A percentile compares a stretch with the other conserved stretches of the same genome.
phyloP scores from a whole-genome alignment of 2,888 invertebrate species.

The Liopterus haemorrhoidalis region DNA sequence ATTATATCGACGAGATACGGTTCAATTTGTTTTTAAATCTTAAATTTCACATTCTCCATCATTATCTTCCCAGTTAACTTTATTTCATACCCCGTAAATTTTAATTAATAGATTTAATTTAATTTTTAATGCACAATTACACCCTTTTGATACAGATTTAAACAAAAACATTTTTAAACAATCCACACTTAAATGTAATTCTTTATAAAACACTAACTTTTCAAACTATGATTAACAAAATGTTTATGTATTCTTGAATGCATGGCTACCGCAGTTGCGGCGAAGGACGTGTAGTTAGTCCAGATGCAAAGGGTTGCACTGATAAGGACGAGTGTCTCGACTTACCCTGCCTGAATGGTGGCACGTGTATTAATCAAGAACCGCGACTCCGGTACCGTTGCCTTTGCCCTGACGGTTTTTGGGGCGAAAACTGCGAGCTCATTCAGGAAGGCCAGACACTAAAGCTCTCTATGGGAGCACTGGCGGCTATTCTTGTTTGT shows the following conservation, averaged over 20 bases:
- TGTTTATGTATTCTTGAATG: too few relatives aligned
- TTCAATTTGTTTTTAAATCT: too few relatives aligned
- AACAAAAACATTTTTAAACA: too few relatives aligned
- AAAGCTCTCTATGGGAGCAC: slow-evolving; percentile 92
- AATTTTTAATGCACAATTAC: too few relatives aligned
- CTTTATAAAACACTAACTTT: too few relatives aligned
- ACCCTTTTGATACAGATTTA: too few relatives aligned
- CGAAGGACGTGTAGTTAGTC: slow-evolving; percentile 84
- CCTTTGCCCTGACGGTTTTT: slow-evolving; percentile 86
- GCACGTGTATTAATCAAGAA: slow-evolving; percentile 86
- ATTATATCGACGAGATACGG: too few relatives aligned
- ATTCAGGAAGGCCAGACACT: slow-evolving; percentile 91
- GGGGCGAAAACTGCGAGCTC: slow-evolving; percentile 91
- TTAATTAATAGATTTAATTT: too few relatives aligned
- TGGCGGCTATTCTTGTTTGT: slow-evolving; percentile 96
- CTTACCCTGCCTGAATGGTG: slow-evolving; percentile 88
- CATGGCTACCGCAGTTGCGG: slow-evolving; percentile 66
- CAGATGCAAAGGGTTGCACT: slow-evolving; percentile 79
- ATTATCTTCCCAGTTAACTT: too few relatives aligned
- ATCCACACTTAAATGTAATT: too few relatives aligned
- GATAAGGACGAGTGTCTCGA: slow-evolving; percentile 95
- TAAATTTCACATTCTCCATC: too few relatives aligned
- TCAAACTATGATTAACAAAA: slow-evolving; percentile 4
- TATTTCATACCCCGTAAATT: too few relatives aligned
- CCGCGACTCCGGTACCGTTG: slow-evolving; percentile 81